Evolutionary conservation across 2,113 vertebrate species (phyloP).

Genomic region (Albula glossodonta): DNA sequence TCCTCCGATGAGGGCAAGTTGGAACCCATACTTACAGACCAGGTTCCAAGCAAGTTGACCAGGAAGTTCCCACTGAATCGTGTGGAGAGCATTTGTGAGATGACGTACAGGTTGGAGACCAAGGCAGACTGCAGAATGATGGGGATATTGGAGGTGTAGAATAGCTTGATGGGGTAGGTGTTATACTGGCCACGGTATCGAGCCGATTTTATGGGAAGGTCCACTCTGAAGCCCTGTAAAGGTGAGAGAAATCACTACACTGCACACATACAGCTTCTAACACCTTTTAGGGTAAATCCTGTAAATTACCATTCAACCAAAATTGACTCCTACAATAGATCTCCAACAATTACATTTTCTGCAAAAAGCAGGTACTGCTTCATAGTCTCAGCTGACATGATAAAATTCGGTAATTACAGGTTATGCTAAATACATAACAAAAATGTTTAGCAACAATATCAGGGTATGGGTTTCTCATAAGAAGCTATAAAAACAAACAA

Average conservation of each 20-base stretch:
- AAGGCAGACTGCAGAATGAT: conserved; percentile 98
- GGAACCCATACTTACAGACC: conserved; percentile 87
- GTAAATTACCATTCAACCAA: not conserved
- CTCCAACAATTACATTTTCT: too few species aligned
- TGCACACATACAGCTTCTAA: too few species aligned
- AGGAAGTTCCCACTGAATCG: conserved; percentile 97
- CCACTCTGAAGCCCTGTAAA: conserved; percentile 93
- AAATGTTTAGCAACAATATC: not conserved
- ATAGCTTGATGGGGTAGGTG: conserved; percentile 98
- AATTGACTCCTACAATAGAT: too few species aligned
- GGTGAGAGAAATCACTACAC: not conserved
- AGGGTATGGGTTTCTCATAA: not conserved
- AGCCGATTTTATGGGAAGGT: conserved; percentile 97
- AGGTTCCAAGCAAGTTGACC: conserved; percentile 95
- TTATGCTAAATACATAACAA: too few species aligned
- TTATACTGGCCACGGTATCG: conserved; percentile 98
- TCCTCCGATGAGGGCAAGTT: not conserved
- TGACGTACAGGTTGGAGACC: conserved; percentile 96
- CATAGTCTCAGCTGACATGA: too few species aligned
- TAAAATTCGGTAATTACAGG: too few species aligned
- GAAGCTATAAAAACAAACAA: not conserved
- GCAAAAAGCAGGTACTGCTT: too few species aligned
- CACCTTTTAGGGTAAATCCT: not conserved
- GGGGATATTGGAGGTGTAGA: conserved; percentile 99
- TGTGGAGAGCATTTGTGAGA: conserved; percentile 98